phyloP scores from a whole-genome alignment of 2,888 invertebrate species.

The Celastrina argiolus region DNA sequence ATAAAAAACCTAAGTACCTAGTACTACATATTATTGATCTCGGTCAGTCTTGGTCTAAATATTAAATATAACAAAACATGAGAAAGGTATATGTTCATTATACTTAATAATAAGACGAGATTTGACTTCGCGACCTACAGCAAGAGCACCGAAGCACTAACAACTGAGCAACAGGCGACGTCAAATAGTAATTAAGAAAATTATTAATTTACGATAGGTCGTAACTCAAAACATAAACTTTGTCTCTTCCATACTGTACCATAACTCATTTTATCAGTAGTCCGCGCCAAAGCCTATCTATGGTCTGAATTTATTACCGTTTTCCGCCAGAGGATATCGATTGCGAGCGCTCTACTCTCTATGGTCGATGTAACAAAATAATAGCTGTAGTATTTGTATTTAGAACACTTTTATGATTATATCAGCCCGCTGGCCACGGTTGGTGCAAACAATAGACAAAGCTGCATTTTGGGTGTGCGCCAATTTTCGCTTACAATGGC shows the following conservation, averaged over 20 bases:
- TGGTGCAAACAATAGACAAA: constrained; percentile 1
- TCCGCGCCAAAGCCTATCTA: constrained; percentile 2
- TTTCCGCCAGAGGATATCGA: constrained; percentile 11
- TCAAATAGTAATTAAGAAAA: neutral
- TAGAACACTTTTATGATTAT: constrained; percentile 2
- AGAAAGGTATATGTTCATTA: neutral
- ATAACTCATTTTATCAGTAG: constrained; percentile 3
- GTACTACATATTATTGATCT: too few species aligned
- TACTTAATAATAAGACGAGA: too few species aligned
- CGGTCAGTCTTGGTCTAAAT: too few species aligned
- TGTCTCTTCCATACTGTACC: neutral
- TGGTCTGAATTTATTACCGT: neutral
- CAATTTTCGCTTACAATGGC: neutral
- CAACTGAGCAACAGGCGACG: too few species aligned
- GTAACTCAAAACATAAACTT: neutral
- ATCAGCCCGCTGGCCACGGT: neutral
- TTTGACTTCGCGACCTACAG: too few species aligned
- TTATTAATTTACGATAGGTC: too few species aligned
- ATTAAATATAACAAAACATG: neutral
- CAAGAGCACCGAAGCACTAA: too few species aligned
- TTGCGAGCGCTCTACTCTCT: neutral
- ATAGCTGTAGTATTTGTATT: neutral
- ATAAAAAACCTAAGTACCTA: too few species aligned
- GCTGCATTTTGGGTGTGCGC: constrained; percentile 8
- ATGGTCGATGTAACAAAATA: neutral